These are phyloP conservation scores for Eurystomus glaucurus DNA, from an alignment of 2,797 vertebrate genomes.

Conservation along the genomic window DNA sequence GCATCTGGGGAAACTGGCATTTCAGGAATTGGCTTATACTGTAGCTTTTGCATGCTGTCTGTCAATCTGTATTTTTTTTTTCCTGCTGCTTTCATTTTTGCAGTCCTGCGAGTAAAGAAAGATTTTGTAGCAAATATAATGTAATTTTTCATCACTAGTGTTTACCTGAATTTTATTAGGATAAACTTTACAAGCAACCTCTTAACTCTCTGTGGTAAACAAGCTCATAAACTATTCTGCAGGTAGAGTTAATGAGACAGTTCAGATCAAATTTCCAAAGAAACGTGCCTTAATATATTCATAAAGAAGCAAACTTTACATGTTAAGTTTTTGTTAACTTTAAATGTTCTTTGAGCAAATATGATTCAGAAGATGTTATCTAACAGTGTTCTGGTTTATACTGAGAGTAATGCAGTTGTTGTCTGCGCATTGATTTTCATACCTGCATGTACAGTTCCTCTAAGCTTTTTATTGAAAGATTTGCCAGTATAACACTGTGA, in stretches of 20 bases:
- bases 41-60: background rate
- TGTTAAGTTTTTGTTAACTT: background rate
- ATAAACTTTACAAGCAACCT: conserved; percentile 43
- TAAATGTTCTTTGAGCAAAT: background rate
- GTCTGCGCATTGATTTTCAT: background rate
- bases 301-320: background rate
- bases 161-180: conserved; percentile 60
- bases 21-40: background rate
- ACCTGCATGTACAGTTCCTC: fast-evolving
- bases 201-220: conserved; percentile 52
- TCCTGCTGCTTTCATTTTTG: background rate
- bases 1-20: background rate
- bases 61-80: background rate
- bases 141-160: conserved; percentile 14
- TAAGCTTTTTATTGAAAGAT: background rate
- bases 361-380: background rate
- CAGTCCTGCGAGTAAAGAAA: background rate
- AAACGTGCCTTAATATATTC: background rate
- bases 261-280: conserved; percentile 26
- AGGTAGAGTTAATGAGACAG: conserved; percentile 31
- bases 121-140: conserved; percentile 7
- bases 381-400: background rate
- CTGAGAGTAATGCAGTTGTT: background rate
- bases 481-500: background rate
- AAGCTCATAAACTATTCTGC: conserved; percentile 15